Base-by-base conservation (phyloP, 2,888 invertebrate species). In the Drosophila planitibia region DNA sequence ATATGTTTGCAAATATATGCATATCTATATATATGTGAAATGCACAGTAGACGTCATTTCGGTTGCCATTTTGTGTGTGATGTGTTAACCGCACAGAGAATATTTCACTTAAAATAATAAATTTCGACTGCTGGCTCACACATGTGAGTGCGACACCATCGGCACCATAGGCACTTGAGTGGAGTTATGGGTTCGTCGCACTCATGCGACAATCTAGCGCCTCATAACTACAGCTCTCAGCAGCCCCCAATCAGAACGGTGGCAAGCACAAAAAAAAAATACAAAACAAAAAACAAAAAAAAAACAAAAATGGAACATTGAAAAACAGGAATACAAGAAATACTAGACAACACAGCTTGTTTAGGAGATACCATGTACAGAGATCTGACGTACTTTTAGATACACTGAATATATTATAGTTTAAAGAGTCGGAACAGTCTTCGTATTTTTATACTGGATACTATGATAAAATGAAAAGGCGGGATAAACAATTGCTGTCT, bases 51-150 rank as follows among this genome's bases (percentile, higher is more conserved):
- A 22, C 47, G 70, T 55, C 51, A 72, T 73, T 73, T 58, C 25
- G 67, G 32, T 47, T 47, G 37, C n/a, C 67, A 68, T 53, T 67
- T 67, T 41, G 72, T 62, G 62, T 51, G 47, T 19, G 25, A 16
- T 54, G 44, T 28, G 35, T 39, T 37, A 55, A 47, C 49, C 44
- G 62, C 58, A 65, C 33, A 51, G 44, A 64, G 53, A 77, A 74
- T 44, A 64, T 59, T 80, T 75, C 70, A 65, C 76, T 75, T 66
- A 64, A 70, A 79, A 70, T 70, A 79, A 79, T 79, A 74, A 79
- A 79, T 70, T 66, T 60, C 53, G 52, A 62, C 22, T 65, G 44
- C 28, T 19, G 35, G 7, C 22, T 25, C 30, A 37, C 68, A 68
- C n/a, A 68, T 68, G 47, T 49, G 54, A 25, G 25, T 14, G 33